Percentiles rank a stretch among this genome's conserved stretches.
Conservation (phyloP, 2,113 vertebrate species). For the Vidua chalybeata region DNA sequence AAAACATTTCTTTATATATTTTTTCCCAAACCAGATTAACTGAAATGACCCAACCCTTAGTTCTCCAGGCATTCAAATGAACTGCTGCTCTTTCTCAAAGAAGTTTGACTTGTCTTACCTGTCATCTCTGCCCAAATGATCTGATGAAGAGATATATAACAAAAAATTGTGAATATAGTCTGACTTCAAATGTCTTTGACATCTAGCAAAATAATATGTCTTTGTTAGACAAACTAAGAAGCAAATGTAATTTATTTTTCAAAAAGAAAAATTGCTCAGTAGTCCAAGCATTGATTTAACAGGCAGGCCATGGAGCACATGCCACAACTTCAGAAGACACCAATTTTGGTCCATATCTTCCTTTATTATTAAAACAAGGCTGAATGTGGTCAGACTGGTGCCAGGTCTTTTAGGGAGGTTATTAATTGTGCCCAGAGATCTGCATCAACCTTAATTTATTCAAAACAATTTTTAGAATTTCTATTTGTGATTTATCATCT, state of each 20-base stretch:
- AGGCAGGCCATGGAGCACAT: fast-evolving
- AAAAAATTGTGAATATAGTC: background rate
- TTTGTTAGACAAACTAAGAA: background rate
- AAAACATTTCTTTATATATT: background rate
- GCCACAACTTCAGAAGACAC: background rate
- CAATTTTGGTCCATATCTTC: background rate
- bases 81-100: background rate
- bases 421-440: background rate
- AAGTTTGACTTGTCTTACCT: background rate
- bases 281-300: background rate
- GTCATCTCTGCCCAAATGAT: background rate
- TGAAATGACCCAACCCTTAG: background rate
- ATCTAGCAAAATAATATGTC: background rate
- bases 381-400: background rate
- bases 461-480: background rate
- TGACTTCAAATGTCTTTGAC: background rate
- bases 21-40: background rate
- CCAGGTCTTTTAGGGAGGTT: background rate
- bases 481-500: background rate
- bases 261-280: background rate
- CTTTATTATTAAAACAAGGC: background rate
- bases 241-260: background rate
- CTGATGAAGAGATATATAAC: background rate
- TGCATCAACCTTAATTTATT: background rate
- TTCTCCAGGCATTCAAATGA: background rate